Evolutionary conservation across 2,888 invertebrate genomes (phyloP).

Genomic region (Blera fallax): DNA sequence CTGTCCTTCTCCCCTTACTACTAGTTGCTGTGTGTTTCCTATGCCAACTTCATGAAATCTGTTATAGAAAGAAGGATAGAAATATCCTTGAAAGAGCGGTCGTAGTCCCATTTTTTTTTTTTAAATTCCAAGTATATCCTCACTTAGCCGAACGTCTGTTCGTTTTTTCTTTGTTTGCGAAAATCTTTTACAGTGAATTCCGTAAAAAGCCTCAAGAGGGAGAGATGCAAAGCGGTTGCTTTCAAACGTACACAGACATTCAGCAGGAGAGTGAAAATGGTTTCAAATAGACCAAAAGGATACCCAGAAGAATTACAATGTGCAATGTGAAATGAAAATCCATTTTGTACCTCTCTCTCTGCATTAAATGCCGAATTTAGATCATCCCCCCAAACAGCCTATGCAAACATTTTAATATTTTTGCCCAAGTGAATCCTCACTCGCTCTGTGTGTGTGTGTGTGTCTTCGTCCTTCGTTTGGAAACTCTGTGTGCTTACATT

Average conservation of each 20-base stretch:
- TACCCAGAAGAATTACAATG: conserved; percentile 50
- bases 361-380: conserved; percentile 33
- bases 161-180: background rate
- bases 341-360: conserved; percentile 5
- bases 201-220: conserved; percentile 49
- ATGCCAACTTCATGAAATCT: conserved; percentile 9
- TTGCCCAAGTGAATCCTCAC: conserved; percentile 30
- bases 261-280: background rate
- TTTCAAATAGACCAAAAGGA: conserved; percentile 39
- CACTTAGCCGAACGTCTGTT: conserved; percentile 14
- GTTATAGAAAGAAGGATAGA: background rate
- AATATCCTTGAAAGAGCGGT: conserved; percentile 51
- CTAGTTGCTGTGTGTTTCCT: conserved; percentile 31
- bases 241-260: conserved; percentile 17
- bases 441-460: background rate
- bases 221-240: conserved; percentile 36
- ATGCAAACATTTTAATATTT: conserved; percentile 29
- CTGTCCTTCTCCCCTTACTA: background rate
- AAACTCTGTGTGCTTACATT: conserved; percentile 35
- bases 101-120: conserved; percentile 12
- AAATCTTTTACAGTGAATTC: conserved; percentile 17
- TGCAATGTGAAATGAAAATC: conserved; percentile 53
- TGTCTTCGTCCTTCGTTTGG: conserved; percentile 37
- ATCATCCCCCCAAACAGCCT: conserved; percentile 9
- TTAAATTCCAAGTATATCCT: conserved; percentile 11